Conservation (phyloP, 2,888 invertebrate genomes). For the Drosophila parthenogenetica region DNA sequence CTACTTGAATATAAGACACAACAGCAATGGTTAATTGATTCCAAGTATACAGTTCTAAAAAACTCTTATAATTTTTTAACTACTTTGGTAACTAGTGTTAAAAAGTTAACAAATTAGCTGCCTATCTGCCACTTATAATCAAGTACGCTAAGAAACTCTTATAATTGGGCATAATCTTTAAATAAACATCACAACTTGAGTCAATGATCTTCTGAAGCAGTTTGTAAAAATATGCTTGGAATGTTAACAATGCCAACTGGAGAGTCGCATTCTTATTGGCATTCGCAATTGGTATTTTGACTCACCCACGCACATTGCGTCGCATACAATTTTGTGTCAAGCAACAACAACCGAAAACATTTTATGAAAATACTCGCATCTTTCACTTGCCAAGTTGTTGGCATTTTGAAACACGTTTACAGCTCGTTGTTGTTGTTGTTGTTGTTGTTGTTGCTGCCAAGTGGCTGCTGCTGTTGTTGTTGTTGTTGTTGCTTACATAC, state of each 20-base stretch:
- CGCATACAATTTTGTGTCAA: constrained; percentile 18
- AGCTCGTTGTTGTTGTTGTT: constrained; percentile 19
- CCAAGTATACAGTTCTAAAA: too few relatives aligned
- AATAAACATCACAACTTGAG: background rate
- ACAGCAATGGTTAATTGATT: too few relatives aligned
- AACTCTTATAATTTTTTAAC: too few relatives aligned
- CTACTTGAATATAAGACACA: too few relatives aligned
- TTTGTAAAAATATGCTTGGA: constrained; percentile 30
- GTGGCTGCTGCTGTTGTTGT: constrained; percentile 18
- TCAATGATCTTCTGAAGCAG: background rate
- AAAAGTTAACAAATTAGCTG: too few relatives aligned
- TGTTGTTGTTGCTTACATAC: constrained; percentile 24
- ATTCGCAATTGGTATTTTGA: constrained; percentile 28
- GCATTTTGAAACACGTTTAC: constrained; percentile 62
- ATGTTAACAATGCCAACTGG: constrained; percentile 14
- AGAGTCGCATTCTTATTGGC: constrained; percentile 19
- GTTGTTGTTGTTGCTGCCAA: constrained; percentile 17
- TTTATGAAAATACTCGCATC: constrained; percentile 30
- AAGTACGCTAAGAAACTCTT: background rate
- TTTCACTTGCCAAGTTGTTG: constrained; percentile 52
- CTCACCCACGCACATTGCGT: constrained; percentile 44
- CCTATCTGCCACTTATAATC: background rate
- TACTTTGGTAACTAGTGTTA: too few relatives aligned
- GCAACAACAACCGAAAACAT: constrained; percentile 18
- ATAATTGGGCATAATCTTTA: background rate